Percentiles rank a stretch among this genome's conserved stretches.
These are phyloP conservation scores for Botrylloides violaceus DNA, from an alignment of 23 tunicate species.

Conservation along the genomic window DNA sequence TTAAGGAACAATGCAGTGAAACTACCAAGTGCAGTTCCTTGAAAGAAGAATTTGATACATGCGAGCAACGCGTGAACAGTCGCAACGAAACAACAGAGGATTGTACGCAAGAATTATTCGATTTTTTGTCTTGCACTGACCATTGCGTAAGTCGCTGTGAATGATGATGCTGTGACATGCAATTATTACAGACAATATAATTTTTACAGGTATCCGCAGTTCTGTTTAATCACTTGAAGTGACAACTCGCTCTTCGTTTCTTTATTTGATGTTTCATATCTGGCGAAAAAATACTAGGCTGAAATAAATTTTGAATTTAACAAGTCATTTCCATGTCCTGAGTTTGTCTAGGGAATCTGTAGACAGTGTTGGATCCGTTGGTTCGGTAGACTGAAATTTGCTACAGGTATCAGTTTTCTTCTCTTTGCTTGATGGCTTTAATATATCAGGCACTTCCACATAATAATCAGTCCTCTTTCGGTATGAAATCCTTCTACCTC, in stretches of 20 bases:
- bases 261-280: neutral
- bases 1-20: conserved; percentile 30
- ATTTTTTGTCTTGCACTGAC: conserved; percentile 75
- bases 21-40: conserved; percentile 29
- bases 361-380: neutral
- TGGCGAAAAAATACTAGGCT: neutral
- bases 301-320: neutral
- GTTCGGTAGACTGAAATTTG: neutral
- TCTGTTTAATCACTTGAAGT: neutral
- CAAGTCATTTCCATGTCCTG: neutral
- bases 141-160: conserved; percentile 65
- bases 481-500: too few relatives aligned
- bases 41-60: conserved; percentile 42
- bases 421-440: too few relatives aligned
- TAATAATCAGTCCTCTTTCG: neutral
- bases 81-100: conserved; percentile 59
- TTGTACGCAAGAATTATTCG: conserved; percentile 82
- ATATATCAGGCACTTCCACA: too few relatives aligned
- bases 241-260: neutral
- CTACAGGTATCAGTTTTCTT: neutral
- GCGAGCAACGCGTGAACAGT: conserved; percentile 65
- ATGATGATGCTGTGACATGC: too few relatives aligned
- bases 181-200: neutral
- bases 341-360: neutral
- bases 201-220: neutral